Evolutionary conservation across 2,113 vertebrate species (phyloP).

Genomic region (Carassius gibelio): DNA sequence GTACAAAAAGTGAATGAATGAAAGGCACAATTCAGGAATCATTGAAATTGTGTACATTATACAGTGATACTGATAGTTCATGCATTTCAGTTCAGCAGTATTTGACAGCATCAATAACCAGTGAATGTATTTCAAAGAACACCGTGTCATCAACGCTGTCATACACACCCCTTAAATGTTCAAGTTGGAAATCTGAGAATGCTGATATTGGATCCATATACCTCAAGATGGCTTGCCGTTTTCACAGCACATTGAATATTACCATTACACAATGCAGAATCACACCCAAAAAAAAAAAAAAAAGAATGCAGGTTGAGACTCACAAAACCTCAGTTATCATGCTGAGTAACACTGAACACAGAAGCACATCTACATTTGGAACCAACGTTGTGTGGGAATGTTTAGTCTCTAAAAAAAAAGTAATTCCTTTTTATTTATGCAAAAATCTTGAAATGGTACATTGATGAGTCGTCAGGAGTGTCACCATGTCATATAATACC

Average conservation of each 20-base stretch:
- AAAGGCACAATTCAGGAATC: constrained; percentile 50
- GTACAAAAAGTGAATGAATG: constrained; percentile 26
- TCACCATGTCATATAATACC: background rate
- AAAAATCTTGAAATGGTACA: background rate
- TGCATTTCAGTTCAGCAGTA: background rate
- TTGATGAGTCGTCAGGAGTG: background rate
- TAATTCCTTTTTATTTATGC: background rate
- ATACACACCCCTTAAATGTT: background rate
- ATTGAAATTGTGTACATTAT: constrained; percentile 22
- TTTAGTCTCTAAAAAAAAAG: background rate
- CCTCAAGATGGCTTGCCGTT: background rate
- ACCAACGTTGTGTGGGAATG: background rate
- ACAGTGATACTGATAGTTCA: background rate
- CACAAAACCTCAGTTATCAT: background rate
- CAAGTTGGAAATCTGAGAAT: background rate
- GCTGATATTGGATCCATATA: background rate
- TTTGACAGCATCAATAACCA: background rate
- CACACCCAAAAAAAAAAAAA: background rate
- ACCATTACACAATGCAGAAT: background rate
- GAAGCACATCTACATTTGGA: background rate
- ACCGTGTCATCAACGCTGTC: background rate
- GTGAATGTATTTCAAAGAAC: background rate
- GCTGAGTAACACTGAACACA: background rate
- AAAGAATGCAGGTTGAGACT: background rate
- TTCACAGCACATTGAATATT: background rate